phyloP scores from a whole-genome alignment of 1,140 invertebrate genomes.

The Paraescarpia echinospica region DNA sequence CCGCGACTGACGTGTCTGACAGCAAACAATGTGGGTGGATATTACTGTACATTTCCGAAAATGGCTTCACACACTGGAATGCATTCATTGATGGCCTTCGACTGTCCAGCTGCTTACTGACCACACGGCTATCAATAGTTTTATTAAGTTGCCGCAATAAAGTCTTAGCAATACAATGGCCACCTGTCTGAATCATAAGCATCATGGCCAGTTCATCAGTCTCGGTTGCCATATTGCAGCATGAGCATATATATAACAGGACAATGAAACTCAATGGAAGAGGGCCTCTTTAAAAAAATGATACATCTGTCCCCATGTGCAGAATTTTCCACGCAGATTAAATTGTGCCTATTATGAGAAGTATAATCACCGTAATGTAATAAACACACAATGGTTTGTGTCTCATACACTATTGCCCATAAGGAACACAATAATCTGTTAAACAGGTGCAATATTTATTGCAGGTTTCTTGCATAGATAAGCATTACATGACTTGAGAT shows the following conservation, averaged over 20 bases:
- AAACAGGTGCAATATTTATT: not conserved
- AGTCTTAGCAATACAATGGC: not conserved
- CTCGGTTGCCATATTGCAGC: not conserved
- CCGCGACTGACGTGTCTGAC: not conserved
- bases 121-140: not conserved
- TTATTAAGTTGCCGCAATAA: not conserved
- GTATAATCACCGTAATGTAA: not conserved
- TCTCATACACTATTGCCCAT: not conserved
- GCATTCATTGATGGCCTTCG: not conserved
- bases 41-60: not conserved
- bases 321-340: not conserved
- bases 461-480: not conserved
- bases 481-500: not conserved
- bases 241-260: not conserved
- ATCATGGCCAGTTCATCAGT: not conserved
- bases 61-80: not conserved
- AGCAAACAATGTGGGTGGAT: not conserved
- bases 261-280: not conserved
- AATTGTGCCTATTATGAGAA: not conserved
- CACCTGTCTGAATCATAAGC: not conserved
- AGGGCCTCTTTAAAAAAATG: not conserved
- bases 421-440: not conserved
- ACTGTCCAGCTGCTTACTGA: not conserved
- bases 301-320: not conserved
- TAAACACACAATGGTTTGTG: not conserved